These are phyloP conservation scores for Paradoxurus hermaphroditus DNA, from an alignment of 2,113 vertebrate genomes.

Conservation along the genomic window DNA sequence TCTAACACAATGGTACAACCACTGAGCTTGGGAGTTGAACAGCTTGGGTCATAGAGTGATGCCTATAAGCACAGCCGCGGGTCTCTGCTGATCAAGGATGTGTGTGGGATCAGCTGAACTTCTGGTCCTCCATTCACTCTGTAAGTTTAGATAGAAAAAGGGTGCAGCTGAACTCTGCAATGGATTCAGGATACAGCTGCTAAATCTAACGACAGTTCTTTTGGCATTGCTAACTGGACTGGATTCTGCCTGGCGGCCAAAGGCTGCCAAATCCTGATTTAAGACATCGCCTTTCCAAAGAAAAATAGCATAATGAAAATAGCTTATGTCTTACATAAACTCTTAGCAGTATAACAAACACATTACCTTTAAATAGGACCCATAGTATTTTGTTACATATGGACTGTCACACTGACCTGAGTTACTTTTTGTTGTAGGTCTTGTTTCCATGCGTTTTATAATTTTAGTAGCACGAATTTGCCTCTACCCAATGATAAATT, in stretches of 20 bases:
- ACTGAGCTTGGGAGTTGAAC: not conserved
- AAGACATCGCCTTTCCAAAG: conserved; percentile 68
- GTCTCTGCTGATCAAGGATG: not conserved
- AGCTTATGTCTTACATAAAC: conserved; percentile 70
- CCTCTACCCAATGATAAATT: conserved; percentile 11
- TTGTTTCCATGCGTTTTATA: not conserved
- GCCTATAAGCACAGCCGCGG: not conserved
- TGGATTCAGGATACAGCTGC: conserved; percentile 65
- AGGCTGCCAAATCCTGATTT: conserved; percentile 73
- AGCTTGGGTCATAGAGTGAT: not conserved
- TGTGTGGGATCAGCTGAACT: not conserved
- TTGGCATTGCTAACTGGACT: conserved; percentile 59
- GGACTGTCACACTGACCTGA: conserved; percentile 13
- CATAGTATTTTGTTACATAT: conserved; percentile 91
- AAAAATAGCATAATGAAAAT: conserved; percentile 76
- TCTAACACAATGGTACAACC: not conserved
- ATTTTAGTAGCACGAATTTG: conserved; percentile 35
- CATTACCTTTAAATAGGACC: conserved; percentile 91
- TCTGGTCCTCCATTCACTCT: not conserved
- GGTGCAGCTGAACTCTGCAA: conserved; percentile 34
- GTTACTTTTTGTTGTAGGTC: conserved; percentile 1
- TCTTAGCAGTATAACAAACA: conserved; percentile 59
- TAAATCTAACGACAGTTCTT: conserved; percentile 62
- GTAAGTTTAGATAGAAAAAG: conserved; percentile 33
- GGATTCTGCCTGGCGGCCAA: conserved; percentile 53